A percentile compares a stretch with the other conserved stretches of the same genome.
phyloP scores from a whole-genome alignment of 1,140 invertebrate genomes.

The Polyergus mexicanus region DNA sequence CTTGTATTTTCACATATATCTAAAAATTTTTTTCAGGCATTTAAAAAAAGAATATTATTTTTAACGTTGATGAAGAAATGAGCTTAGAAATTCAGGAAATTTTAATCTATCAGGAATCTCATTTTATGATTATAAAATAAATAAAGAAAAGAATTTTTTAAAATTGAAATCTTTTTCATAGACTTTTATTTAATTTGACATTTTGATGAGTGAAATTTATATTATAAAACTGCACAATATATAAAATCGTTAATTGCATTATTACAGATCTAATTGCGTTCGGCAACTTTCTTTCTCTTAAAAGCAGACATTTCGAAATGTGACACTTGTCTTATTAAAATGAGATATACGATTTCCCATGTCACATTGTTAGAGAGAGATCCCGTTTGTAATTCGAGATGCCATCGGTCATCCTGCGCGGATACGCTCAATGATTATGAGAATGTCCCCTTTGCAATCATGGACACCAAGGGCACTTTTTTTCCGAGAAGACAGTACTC shows the following conservation, averaged over 20 bases:
- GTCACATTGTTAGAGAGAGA: not conserved
- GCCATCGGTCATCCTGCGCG: not conserved
- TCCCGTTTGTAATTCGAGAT: not conserved
- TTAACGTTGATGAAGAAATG: not conserved
- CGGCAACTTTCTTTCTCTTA: not conserved
- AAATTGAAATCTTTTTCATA: not conserved
- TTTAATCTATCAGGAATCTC: not conserved
- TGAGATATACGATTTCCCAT: not conserved
- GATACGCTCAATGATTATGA: not conserved
- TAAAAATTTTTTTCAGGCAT: not conserved
- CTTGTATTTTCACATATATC: not conserved
- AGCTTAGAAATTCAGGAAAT: not conserved
- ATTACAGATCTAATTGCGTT: not conserved
- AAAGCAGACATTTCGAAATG: not conserved
- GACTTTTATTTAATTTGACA: not conserved
- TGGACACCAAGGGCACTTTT: not conserved
- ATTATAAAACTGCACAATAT: not conserved
- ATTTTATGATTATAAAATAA: not conserved
- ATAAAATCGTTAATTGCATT: not conserved
- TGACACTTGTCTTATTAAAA: not conserved
- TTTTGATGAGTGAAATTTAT: not conserved
- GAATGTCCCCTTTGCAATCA: not conserved
- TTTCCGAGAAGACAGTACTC: constrained; percentile 56
- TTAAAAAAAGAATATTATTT: not conserved
- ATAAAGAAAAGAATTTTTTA: not conserved